A percentile compares a stretch with the other conserved stretches of the same genome.
Conservation (phyloP, 92 coral and sea anemone genomes). For the Parazoanthus darwini region DNA sequence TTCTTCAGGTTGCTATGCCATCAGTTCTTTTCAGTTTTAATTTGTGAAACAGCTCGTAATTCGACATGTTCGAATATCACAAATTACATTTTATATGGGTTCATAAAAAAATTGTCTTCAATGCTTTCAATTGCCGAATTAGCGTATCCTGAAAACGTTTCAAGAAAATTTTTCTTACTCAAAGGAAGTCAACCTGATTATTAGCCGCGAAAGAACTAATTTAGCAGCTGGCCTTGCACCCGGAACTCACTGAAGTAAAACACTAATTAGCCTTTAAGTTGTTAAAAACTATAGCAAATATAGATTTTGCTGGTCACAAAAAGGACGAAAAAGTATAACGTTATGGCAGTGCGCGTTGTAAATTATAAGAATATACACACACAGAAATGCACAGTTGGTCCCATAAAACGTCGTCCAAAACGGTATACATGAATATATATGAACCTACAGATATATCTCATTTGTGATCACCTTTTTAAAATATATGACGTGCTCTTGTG, state of each 20-base stretch:
- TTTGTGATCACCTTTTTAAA: no score
- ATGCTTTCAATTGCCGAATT: no score
- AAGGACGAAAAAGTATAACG: no score
- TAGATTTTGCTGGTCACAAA: not conserved
- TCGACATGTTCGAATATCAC: not conserved
- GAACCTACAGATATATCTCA: no score
- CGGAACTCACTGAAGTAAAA: not conserved
- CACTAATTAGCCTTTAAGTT: no score
- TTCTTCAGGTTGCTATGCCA: not conserved
- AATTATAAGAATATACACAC: no score
- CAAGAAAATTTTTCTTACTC: not conserved
- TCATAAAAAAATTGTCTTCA: no score
- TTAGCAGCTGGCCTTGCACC: not conserved
- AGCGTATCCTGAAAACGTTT: not conserved
- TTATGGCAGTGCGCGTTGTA: not conserved
- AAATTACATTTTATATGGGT: not conserved
- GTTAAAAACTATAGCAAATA: not conserved
- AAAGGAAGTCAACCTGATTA: not conserved
- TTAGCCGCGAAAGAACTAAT: not conserved
- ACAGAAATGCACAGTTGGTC: no score
- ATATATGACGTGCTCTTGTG: no score
- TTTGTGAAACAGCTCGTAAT: not conserved
- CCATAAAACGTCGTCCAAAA: no score
- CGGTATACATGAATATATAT: no score
- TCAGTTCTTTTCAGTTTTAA: no score